phyloP scores from a whole-genome alignment of 2,888 invertebrate genomes.

The Agonopterix alstromeriana region DNA sequence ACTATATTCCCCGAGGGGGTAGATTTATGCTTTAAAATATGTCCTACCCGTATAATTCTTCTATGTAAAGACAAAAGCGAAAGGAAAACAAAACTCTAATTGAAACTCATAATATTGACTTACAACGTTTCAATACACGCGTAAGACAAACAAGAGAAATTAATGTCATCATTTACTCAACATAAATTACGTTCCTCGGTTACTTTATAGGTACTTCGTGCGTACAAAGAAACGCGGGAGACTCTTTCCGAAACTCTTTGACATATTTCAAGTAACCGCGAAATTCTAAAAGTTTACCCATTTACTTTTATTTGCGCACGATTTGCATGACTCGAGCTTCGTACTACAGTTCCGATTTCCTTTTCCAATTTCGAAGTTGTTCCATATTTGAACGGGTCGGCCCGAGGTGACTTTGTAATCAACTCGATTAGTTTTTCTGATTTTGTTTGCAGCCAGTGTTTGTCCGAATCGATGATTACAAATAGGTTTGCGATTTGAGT shows the following conservation, averaged over 20 bases:
- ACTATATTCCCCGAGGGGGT: no score
- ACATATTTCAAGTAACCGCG: conserved; percentile 24
- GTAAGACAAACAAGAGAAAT: no score
- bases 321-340: conserved; percentile 50
- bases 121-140: no score
- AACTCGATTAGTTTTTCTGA: conserved; percentile 28
- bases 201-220: conserved; percentile 1
- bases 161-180: neutral
- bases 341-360: conserved; percentile 41
- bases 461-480: no score
- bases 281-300: conserved; percentile 55
- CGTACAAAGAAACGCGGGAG: conserved; percentile 9
- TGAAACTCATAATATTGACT: neutral
- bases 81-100: neutral
- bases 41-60: no score
- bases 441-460: conserved; percentile 11
- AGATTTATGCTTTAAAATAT: no score
- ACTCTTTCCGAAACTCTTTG: conserved; percentile 12
- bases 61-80: no score
- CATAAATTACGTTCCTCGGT: neutral
- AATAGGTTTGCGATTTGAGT: neutral
- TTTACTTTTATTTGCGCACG: conserved; percentile 54
- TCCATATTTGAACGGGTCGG: conserved; percentile 31
- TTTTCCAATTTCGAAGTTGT: conserved; percentile 64
- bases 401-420: conserved; percentile 30